phyloP scores from a whole-genome alignment of 1,140 invertebrate genomes.

The Anoplolepis gracilipes region DNA sequence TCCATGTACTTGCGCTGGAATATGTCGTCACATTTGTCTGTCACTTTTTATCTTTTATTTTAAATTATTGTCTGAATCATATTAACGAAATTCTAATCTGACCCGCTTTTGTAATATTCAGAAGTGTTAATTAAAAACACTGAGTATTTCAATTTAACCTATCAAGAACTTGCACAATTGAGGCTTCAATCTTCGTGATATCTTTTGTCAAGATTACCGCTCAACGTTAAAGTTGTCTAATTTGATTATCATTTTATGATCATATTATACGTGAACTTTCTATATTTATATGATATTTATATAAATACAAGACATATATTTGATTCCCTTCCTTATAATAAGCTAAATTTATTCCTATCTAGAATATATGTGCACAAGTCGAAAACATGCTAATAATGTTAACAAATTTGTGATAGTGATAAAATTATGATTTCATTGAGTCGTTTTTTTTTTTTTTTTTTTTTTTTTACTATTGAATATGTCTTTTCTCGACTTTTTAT shows the following conservation, averaged over 20 bases:
- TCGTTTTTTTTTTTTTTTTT: background rate
- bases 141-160: background rate
- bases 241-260: conserved; percentile 17
- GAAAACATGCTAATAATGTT: background rate
- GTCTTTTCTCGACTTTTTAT: background rate
- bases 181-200: conserved; percentile 15
- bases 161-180: background rate
- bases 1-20: conserved; percentile 36
- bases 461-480: background rate
- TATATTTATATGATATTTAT: conserved; percentile 6
- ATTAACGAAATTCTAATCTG: conserved; percentile 32
- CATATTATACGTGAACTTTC: background rate
- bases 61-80: conserved; percentile 2
- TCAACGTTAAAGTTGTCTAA: conserved; percentile 18
- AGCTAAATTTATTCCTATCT: conserved; percentile 27
- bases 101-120: conserved; percentile 24
- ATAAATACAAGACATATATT: background rate
- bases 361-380: background rate
- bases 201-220: conserved; percentile 8
- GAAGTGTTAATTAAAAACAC: background rate
- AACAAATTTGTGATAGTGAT: conserved; percentile 4
- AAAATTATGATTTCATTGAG: background rate
- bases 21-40: background rate
- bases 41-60: background rate
- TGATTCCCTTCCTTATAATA: conserved; percentile 15